Evolutionary conservation across 2,888 invertebrate species (phyloP), one percentile per base, ranked within the genome.

Genomic region (Pandemis corylana): DNA sequence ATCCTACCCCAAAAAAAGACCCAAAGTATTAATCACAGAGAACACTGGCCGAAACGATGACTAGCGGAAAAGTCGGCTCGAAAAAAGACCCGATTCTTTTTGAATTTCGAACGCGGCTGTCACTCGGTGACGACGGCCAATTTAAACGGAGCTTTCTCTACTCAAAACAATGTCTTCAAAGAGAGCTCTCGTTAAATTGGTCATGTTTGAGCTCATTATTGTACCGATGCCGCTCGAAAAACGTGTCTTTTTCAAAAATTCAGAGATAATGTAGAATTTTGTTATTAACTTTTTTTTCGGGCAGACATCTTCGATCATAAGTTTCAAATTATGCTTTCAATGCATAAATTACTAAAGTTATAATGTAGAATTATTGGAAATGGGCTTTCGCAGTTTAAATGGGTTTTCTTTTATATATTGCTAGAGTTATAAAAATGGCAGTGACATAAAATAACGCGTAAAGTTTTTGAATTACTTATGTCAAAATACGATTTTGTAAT

Each of bases 11-110:
- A 77, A 78, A 82, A 82, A 84, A 84, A 80, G 76, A 79, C 72
- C 77, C 77, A 83, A 82, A 85, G 85, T 91, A 91, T 93, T 93
- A 93, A 93, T 93, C 92, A 93, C 85, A 88, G 86, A 83, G 85
- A 89, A 89, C 89, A 89, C 85, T 82, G 86, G 86, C 87, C 88
- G 87, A 78, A 77, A 85, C 84, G 85, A 89, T 93, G 93, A 93
- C 93, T 92, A 81, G 93, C 87, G 85, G 86, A 88, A 91, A 89
- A 85, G 85, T 87, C 80, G 80, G 81, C 83, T 76, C 75, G 77
- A 87, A 84, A 87, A 87, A 87, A 82, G 80, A 79, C 83, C 82
- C 80, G 80, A 85, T 85, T 87, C 83, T 85, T 87, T 90, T 89
- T 84, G 87, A 89, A 89, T 85, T 86, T 88, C 85, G 84, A 87